Evolutionary conservation across 2,888 invertebrate species (phyloP).

Genomic region (Eudasyphora cyanicolor): DNA sequence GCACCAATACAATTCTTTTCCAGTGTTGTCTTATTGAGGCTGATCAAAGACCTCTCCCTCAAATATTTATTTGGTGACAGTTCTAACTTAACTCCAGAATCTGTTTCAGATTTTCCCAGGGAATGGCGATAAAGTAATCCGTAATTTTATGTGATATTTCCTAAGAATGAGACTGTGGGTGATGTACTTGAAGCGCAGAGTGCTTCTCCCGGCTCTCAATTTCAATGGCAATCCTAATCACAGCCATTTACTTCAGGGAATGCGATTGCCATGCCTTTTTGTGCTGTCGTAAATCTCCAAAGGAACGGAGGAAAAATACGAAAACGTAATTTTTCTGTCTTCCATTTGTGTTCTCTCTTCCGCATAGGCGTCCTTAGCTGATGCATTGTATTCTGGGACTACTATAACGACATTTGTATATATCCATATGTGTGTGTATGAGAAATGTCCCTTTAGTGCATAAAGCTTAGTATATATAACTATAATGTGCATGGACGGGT

Average conservation of each 20-base stretch:
- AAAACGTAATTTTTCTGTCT: conserved; percentile 35
- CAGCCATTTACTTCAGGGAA: conserved; percentile 34
- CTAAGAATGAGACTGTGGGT: neutral
- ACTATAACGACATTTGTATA: neutral
- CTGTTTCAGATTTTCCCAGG: neutral
- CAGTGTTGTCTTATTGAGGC: too few relatives aligned
- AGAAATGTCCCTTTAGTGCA: conserved; percentile 32
- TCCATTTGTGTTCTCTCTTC: conserved; percentile 42
- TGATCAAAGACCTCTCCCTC: too few relatives aligned
- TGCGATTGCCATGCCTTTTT: conserved; percentile 40
- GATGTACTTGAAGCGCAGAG: neutral
- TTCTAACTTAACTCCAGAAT: neutral
- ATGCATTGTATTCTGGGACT: conserved; percentile 48
- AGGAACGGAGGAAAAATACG: neutral
- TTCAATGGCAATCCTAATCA: conserved; percentile 39
- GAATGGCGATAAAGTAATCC: neutral
- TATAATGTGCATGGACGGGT: conserved; percentile 12
- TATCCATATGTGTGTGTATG: neutral
- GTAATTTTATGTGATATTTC: neutral
- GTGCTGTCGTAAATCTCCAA: conserved; percentile 36
- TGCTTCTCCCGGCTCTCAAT: neutral
- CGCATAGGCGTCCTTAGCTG: conserved; percentile 46
- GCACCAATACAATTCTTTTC: too few relatives aligned
- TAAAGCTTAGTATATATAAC: conserved; percentile 40
- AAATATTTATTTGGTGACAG: neutral